Conservation (phyloP, 2,888 invertebrate species). For the Tetanocera ferruginea region DNA sequence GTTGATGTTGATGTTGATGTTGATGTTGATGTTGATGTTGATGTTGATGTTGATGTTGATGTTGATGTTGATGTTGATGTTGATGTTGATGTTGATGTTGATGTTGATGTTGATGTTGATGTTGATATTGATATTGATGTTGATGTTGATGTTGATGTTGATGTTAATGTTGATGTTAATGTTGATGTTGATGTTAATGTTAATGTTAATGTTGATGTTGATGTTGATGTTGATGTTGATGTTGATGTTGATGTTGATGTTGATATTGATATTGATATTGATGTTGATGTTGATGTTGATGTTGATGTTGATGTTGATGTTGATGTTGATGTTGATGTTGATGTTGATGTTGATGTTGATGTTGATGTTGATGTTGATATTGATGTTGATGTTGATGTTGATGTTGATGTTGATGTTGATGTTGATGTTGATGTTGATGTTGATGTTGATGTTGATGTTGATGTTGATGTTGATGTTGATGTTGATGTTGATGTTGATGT, state of each 20-base stretch:
- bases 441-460: not conserved
- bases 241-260: no score
- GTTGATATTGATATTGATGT: no score
- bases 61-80: not conserved
- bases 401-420: not conserved
- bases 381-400: not conserved
- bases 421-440: not conserved
- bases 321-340: constrained; percentile 6
- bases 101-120: no score
- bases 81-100: not conserved
- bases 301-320: not conserved
- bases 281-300: no score
- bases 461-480: not conserved
- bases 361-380: no score
- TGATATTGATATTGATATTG: no score
- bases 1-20: not conserved
- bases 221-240: no score
- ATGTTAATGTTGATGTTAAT: no score
- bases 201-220: not conserved
- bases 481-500: not conserved
- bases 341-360: not conserved
- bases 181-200: no score
- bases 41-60: constrained; percentile 25
- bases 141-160: no score
- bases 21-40: constrained; percentile 10